Base-by-base conservation (phyloP, 1,140 invertebrate species). In the Temnothorax longispinosus region DNA sequence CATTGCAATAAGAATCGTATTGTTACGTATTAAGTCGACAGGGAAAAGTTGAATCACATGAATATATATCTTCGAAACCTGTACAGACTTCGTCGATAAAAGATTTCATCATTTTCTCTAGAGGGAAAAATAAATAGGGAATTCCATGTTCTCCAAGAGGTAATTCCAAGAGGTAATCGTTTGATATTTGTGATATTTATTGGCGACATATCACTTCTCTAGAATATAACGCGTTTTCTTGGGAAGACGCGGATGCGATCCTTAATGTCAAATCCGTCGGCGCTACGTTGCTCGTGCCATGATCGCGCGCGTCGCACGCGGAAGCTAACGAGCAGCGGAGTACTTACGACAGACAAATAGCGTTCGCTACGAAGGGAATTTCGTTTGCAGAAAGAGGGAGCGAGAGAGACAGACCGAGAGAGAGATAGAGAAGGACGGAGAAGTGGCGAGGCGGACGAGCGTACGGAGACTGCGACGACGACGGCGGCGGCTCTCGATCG, bases 351-450 rank as follows among this genome's bases (percentile, higher is more conserved):
- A 13, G 67, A 72, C 65, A 69, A 27, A 72, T 72, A 82, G 62
- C 78, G 52, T 67, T 21, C 10, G 18, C 67, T 75, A 84, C 56
- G 54, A 84, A 74, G 69, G 18, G 41, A 84, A 84, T 84, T 84
- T 84, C 41, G 27, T 84, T 84, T 84, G 80, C 52, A 86, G 76
- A 82, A 62, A 65, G 50, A 62, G 54, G 67, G n/a, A 58, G 50
- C 67, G 21, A 67, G 13, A 67, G 32, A 78, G 52, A 44, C 4
- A 15, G 50, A 58, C n/a, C 0, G 4, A 41, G 38, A 41, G 38
- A 41, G 38, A 41, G 38, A 41, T 1, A 58, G 54, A 62, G 44
- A 54, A 56, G 44, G 27, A 72, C 35, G 13, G 54, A 50, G 77
- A 27, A 44, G 65, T 11, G 86, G 50, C 69, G 69, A 69, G 11